Percentiles rank a stretch among this genome's conserved stretches.
phyloP scores from a whole-genome alignment of 2,888 invertebrate genomes.

The Anarsia innoxiella region DNA sequence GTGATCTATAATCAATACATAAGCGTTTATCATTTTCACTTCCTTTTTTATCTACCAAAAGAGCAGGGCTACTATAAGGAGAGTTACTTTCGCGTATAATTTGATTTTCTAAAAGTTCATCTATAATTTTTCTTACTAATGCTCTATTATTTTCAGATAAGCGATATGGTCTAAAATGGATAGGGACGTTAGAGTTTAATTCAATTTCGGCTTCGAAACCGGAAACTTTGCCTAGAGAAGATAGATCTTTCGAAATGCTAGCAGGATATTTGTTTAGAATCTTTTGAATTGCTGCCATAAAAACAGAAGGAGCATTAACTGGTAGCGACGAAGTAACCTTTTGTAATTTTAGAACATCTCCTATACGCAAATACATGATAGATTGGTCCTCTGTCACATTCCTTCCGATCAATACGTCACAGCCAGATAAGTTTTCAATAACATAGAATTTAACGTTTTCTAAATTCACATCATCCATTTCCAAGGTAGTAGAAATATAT shows the following conservation, averaged over 20 bases:
- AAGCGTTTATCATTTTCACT: constrained; percentile 16
- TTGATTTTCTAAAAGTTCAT: constrained; percentile 13
- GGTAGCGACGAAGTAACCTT: background rate
- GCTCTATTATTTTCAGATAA: background rate
- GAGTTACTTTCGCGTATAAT: no score
- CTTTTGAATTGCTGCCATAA: background rate
- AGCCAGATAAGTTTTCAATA: background rate
- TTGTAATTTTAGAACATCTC: background rate
- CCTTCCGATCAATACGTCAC: constrained; percentile 1
- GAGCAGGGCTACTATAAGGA: constrained; percentile 22
- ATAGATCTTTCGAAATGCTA: background rate
- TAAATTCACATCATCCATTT: background rate
- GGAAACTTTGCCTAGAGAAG: background rate
- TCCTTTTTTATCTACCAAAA: constrained; percentile 21
- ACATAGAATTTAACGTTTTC: background rate
- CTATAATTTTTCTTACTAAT: constrained; percentile 1
- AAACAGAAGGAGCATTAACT: background rate
- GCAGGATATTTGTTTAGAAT: background rate
- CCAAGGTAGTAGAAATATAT: background rate
- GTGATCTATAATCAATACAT: no score
- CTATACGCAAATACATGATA: background rate
- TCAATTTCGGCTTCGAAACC: background rate
- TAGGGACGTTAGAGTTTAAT: background rate
- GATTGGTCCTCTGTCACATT: background rate
- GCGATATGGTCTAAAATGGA: background rate